These are phyloP conservation scores for Andrena bucephala DNA, from an alignment of 2,888 invertebrate genomes.

Conservation along the genomic window DNA sequence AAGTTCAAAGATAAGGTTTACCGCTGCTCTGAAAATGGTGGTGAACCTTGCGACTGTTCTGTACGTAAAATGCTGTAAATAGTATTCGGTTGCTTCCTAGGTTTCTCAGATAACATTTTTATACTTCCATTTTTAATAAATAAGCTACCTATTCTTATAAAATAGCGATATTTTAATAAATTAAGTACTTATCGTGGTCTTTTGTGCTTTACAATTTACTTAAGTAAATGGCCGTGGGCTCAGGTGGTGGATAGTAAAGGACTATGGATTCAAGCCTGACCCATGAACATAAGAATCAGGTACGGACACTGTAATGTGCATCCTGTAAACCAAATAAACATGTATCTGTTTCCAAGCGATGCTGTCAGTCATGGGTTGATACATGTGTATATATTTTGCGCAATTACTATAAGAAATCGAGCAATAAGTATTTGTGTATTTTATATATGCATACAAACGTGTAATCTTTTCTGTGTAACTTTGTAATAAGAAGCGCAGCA, in stretches of 20 bases:
- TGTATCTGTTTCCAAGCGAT: conserved; percentile 62
- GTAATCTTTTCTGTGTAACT: conserved; percentile 66
- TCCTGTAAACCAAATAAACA: conserved; percentile 68
- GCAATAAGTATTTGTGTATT: conserved; percentile 69
- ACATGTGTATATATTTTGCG: conserved; percentile 65
- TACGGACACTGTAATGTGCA: conserved; percentile 47
- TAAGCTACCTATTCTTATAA: conserved; percentile 74
- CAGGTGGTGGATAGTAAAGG: conserved; percentile 35
- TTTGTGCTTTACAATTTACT: conserved; percentile 59
- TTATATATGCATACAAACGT: conserved; percentile 70
- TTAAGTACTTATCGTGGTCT: conserved; percentile 71
- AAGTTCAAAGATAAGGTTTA: conserved; percentile 43
- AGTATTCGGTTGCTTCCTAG: conserved; percentile 67
- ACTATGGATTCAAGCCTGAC: conserved; percentile 41
- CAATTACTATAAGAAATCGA: conserved; percentile 67
- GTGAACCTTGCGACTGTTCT: conserved; percentile 56
- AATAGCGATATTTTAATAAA: conserved; percentile 73
- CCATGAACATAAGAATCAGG: conserved; percentile 32
- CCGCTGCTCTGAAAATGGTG: conserved; percentile 32
- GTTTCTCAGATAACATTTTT: conserved; percentile 71
- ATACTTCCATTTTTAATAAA: conserved; percentile 75
- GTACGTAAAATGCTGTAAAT: conserved; percentile 72
- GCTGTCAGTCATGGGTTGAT: conserved; percentile 48
- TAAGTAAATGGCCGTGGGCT: conserved; percentile 45
- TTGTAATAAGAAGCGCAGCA: conserved; percentile 58